Evolutionary conservation across 1,140 invertebrate genomes (phyloP).

Genomic region (Asbolus verrucosus): DNA sequence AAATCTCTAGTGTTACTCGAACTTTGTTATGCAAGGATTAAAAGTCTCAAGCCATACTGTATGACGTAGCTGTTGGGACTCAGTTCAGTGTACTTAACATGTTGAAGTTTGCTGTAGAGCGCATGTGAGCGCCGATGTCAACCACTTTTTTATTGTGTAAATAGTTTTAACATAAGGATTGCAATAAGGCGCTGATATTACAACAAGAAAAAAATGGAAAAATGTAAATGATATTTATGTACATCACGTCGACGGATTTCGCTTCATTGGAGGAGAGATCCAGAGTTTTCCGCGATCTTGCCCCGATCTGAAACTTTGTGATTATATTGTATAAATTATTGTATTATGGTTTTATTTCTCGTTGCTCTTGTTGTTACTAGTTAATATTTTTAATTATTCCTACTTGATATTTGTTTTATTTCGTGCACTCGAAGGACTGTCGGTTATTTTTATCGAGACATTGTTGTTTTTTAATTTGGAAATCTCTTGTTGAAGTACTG

Average conservation of each 20-base stretch:
- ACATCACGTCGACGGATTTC: constrained; percentile 35
- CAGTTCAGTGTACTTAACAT: constrained; percentile 47
- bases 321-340: constrained; percentile 58
- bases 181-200: constrained; percentile 46
- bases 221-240: constrained; percentile 46
- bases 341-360: constrained; percentile 57
- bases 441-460: constrained; percentile 31
- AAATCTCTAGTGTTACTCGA: constrained; percentile 44
- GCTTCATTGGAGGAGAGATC: constrained; percentile 28
- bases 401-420: constrained; percentile 46
- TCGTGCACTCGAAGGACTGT: constrained; percentile 26
- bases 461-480: constrained; percentile 39
- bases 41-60: constrained; percentile 39
- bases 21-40: constrained; percentile 34
- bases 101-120: constrained; percentile 44
- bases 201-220: constrained; percentile 21
- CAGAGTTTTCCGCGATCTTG: constrained; percentile 31
- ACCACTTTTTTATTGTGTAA: constrained; percentile 44
- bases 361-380: constrained; percentile 56
- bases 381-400: constrained; percentile 55
- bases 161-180: constrained; percentile 40
- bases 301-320: constrained; percentile 48
- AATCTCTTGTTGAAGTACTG: constrained; percentile 35
- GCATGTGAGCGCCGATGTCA: constrained; percentile 38
- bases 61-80: constrained; percentile 42